Conservation (phyloP, 2,888 invertebrate genomes). For the Parnassius smintheus region DNA sequence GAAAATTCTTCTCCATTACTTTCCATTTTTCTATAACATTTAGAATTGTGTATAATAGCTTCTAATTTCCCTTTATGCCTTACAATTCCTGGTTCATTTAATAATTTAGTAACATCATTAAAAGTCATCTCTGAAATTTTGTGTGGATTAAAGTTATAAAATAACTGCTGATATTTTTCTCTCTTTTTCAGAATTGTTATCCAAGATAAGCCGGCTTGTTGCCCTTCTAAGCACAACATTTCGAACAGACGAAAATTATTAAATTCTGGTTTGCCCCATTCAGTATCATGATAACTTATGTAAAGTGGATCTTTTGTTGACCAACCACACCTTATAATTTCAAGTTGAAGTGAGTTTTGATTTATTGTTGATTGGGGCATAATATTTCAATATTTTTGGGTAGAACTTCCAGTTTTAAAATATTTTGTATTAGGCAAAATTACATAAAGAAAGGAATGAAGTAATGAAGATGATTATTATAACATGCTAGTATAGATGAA, state of each 20-base stretch:
- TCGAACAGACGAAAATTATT: slow-evolving; percentile 57
- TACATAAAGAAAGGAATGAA: too few species aligned
- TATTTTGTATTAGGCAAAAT: too few species aligned
- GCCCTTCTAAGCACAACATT: slow-evolving; percentile 71
- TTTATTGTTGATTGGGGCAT: background rate
- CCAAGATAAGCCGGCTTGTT: slow-evolving; percentile 73
- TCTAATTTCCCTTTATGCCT: slow-evolving; percentile 64
- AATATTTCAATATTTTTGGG: background rate
- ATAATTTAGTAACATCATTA: slow-evolving; percentile 42
- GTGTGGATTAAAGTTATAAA: slow-evolving; percentile 56
- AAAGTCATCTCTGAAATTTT: slow-evolving; percentile 46
- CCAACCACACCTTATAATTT: slow-evolving; percentile 55
- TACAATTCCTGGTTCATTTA: slow-evolving; percentile 48
- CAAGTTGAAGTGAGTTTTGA: slow-evolving; percentile 16
- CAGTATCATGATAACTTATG: slow-evolving; percentile 65
- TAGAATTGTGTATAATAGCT: slow-evolving; percentile 63
- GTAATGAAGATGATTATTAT: too few species aligned
- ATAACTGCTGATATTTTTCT: slow-evolving; percentile 52
- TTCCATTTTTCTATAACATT: slow-evolving; percentile 57
- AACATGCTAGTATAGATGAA: too few species aligned
- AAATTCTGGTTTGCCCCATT: slow-evolving; percentile 65
- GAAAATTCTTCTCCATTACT: slow-evolving; percentile 55
- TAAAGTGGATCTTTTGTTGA: slow-evolving; percentile 59
- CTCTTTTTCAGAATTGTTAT: slow-evolving; percentile 67
- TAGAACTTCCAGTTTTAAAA: too few species aligned